Evolutionary conservation across 2,113 vertebrate genomes (phyloP).

Genomic region (Bubo blakistoni): DNA sequence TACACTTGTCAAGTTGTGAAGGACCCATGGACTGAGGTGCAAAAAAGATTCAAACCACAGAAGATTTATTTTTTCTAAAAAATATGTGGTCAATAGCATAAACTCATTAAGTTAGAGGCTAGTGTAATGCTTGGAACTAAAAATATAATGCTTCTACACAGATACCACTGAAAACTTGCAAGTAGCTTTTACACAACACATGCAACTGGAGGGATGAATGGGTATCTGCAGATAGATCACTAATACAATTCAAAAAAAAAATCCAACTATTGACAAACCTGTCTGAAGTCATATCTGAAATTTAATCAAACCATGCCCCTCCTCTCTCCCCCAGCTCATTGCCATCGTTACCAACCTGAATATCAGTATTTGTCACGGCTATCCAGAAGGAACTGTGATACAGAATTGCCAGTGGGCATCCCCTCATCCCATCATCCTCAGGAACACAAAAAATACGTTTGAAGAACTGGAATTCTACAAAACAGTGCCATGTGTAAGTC

Average conservation of each 20-base stretch:
- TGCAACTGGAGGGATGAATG: background rate
- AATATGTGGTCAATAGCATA: background rate
- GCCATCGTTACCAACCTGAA: background rate
- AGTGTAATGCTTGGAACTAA: background rate
- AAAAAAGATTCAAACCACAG: background rate
- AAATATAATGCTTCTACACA: background rate
- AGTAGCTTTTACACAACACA: background rate
- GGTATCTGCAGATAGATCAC: background rate
- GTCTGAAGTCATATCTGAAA: background rate
- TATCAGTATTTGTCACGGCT: background rate
- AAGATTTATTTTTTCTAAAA: background rate
- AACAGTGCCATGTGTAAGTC: background rate
- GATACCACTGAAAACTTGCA: background rate
- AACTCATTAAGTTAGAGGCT: background rate
- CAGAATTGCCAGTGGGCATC: background rate
- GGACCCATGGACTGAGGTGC: background rate
- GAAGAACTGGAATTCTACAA: background rate
- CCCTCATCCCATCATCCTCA: background rate
- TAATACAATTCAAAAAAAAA: background rate
- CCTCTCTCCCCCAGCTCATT: background rate
- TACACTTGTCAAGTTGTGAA: background rate
- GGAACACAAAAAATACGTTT: background rate
- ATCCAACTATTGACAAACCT: background rate
- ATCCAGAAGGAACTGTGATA: background rate
- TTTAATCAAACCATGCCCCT: background rate